Evolutionary conservation across 2,113 vertebrate genomes (phyloP).

Genomic region (Gymnogyps californianus): DNA sequence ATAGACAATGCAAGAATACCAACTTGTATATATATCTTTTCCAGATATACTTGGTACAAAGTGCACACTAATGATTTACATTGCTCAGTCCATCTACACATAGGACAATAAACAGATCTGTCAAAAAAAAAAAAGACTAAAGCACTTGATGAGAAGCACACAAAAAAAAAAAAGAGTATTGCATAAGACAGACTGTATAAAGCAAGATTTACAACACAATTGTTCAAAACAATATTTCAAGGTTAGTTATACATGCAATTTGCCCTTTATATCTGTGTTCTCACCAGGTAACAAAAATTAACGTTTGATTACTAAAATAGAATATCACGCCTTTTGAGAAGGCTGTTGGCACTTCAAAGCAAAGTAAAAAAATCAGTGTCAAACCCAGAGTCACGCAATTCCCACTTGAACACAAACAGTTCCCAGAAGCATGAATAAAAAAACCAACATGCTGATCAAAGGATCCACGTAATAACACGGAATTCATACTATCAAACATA

Average conservation of each 20-base stretch:
- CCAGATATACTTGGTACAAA: neutral
- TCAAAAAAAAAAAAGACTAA: neutral
- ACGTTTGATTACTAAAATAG: neutral
- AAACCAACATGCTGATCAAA: neutral
- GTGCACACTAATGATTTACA: neutral
- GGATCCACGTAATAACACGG: neutral
- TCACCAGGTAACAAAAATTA: neutral
- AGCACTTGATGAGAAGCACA: neutral
- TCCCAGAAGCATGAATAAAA: neutral
- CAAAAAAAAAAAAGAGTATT: neutral
- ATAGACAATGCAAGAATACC: neutral
- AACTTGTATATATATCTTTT: neutral
- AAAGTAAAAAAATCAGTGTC: conserved; percentile 1
- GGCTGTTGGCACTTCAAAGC: conserved; percentile 11
- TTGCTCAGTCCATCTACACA: neutral
- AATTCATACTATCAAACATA: neutral
- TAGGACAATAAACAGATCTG: neutral
- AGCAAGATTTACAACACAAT: neutral
- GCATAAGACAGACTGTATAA: neutral
- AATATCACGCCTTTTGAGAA: neutral
- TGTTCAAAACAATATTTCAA: neutral
- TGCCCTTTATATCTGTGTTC: neutral
- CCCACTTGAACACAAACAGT: neutral
- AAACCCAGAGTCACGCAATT: neutral
- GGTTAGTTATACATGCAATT: neutral